These are phyloP conservation scores for Prionace glauca DNA, from an alignment of 2,797 vertebrate species.

Conservation along the genomic window DNA sequence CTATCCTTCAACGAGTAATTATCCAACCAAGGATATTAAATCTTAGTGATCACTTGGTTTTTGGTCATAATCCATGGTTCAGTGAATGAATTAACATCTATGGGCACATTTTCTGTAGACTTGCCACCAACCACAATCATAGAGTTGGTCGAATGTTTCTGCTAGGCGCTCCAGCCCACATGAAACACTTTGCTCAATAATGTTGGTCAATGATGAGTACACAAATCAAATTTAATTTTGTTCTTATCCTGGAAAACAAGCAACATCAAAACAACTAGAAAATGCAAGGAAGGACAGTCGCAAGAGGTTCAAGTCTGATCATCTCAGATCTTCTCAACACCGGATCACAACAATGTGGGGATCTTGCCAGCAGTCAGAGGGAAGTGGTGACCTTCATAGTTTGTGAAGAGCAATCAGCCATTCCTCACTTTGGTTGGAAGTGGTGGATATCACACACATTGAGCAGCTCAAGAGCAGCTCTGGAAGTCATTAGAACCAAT, in stretches of 20 bases:
- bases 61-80: background rate
- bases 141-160: background rate
- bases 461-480: background rate
- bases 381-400: background rate
- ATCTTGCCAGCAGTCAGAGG: no score
- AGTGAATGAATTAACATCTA: background rate
- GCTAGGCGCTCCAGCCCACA: background rate
- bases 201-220: background rate
- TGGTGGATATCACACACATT: background rate
- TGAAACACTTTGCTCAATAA: background rate
- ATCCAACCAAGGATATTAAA: no score
- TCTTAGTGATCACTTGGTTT: background rate
- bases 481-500: background rate
- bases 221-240: background rate
- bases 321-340: background rate
- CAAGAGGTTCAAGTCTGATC: background rate
- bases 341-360: no score
- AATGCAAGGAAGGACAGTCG: no score
- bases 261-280: background rate
- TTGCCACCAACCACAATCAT: background rate
- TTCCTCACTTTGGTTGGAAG: background rate
- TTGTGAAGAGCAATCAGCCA: background rate
- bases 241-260: background rate
- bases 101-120: background rate
- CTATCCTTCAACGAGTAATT: no score